Conservation (phyloP, 2,888 invertebrate genomes). For the Eupithecia tripunctaria region DNA sequence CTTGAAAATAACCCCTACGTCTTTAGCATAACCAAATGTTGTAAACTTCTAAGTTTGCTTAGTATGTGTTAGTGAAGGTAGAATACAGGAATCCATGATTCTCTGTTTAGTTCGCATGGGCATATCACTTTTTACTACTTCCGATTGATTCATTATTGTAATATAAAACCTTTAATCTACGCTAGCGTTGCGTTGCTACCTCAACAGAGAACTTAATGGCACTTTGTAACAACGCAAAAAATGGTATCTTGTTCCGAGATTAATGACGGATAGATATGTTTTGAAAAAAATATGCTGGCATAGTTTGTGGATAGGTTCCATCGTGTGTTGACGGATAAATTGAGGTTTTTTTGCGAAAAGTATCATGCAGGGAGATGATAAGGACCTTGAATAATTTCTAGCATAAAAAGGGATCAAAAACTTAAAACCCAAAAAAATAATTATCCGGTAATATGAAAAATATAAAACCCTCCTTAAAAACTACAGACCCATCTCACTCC, state of each 20-base stretch:
- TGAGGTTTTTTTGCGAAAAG: neutral
- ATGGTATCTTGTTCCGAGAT: slow-evolving; percentile 16
- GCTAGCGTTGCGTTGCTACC: neutral
- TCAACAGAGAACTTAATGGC: neutral
- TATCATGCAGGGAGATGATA: neutral
- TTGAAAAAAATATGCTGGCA: slow-evolving; percentile 7
- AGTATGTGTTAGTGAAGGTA: too few relatives aligned
- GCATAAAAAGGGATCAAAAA: neutral
- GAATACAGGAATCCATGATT: too few relatives aligned
- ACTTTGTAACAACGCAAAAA: neutral
- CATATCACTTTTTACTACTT: too few relatives aligned
- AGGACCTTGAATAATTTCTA: neutral
- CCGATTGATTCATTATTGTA: too few relatives aligned
- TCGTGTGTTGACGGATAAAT: slow-evolving; percentile 1
- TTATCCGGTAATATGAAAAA: too few relatives aligned
- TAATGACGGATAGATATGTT: slow-evolving; percentile 11
- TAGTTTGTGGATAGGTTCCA: neutral
- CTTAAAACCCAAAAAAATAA: too few relatives aligned
- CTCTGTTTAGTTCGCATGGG: too few relatives aligned
- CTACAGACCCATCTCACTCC: too few relatives aligned
- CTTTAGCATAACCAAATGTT: too few relatives aligned
- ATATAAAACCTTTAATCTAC: neutral
- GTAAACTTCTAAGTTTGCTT: too few relatives aligned
- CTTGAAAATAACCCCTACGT: too few relatives aligned
- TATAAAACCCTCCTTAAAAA: too few relatives aligned